Evolutionary conservation across 1,140 invertebrate genomes (phyloP), one percentile per base, ranked within the genome.

Genomic region (Euwallacea similis): DNA sequence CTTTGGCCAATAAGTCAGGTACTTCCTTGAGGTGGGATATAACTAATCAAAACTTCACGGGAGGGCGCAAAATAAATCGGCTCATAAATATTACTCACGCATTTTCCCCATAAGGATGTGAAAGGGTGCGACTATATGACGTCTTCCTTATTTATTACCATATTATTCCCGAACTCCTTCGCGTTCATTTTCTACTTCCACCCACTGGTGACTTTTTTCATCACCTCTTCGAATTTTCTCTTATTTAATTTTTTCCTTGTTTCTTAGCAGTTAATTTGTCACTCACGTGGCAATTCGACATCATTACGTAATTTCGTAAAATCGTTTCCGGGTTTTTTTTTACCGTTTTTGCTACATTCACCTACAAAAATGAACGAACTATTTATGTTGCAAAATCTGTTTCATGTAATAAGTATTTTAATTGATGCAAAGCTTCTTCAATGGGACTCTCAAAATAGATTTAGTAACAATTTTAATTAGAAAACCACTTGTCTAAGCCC

Each of bases 71-170:
- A 42, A 69, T 69, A 69, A 69, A 69, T 69, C 66, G 13, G 21
- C 8, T 21, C 59, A 69, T 69, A 69, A 69, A 69, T 46, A 50
- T 60, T 50, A 43, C 46, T 60, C 66, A 58, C 58, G 42, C 58
- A 21, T 53, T 61, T 69, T 42, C 55, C 33, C 55, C 33, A 67
- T 56, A 56, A 44, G 47, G 65, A 54, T 50, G 9, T 6, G 41
- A 42, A 50, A 69, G 66, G 66, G 66, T 69, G 66, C 56, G 58
- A 69, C 66, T 61, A 58, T 58, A 46, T 60, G 66, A 16, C 66
- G 61, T 69, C 66, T 61, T 69, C 41, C 21, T 69, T 69, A 69
- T 69, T 61, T 69, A 69, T 69, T 69, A 61, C 44, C 42, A 13
- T 41, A 69, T 69, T 69, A 69, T 69, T 69, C 56, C 56, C 13